These are phyloP conservation scores for Stenoptilia bipunctidactyla DNA, from an alignment of 2,888 invertebrate genomes.

Conservation along the genomic window DNA sequence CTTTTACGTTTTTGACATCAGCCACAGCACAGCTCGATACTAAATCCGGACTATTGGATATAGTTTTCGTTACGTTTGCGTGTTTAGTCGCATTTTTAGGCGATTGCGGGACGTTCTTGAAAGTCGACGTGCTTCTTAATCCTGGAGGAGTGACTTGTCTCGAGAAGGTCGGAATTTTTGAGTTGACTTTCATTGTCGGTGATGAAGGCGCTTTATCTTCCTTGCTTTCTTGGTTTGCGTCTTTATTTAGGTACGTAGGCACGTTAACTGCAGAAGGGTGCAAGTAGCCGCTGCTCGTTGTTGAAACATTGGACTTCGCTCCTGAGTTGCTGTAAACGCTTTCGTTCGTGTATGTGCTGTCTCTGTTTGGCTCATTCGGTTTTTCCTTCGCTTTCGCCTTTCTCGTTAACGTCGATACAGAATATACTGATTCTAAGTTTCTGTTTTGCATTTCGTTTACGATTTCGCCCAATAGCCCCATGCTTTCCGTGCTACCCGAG, in stretches of 20 bases:
- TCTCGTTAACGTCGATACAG: conserved; percentile 78
- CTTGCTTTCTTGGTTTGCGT: conserved; percentile 26
- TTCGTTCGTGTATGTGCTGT: conserved; percentile 71
- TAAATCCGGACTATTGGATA: conserved; percentile 77
- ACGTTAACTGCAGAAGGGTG: conserved; percentile 80
- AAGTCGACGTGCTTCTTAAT: conserved; percentile 50
- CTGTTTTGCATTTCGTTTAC: conserved; percentile 89
- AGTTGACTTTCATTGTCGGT: conserved; percentile 49
- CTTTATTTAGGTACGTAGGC: conserved; percentile 54
- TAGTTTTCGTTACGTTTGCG: conserved; percentile 33
- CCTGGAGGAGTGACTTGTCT: conserved; percentile 66
- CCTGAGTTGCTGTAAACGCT: conserved; percentile 76
- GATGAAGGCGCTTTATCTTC: conserved; percentile 49
- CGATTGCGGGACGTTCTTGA: conserved; percentile 48
- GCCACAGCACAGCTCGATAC: conserved; percentile 78
- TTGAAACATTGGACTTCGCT: conserved; percentile 69
- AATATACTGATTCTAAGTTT: conserved; percentile 90
- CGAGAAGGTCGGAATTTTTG: conserved; percentile 58
- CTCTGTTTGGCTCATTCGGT: conserved; percentile 29
- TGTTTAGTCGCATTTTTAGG: conserved; percentile 46
- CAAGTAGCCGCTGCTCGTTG: conserved; percentile 80
- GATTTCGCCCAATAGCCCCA: conserved; percentile 87
- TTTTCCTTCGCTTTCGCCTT: conserved; percentile 52
- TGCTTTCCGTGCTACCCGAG: conserved; percentile 75
- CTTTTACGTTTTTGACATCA: conserved; percentile 63